These are phyloP conservation scores for Hippopotamus amphibius DNA, from an alignment of 2,113 vertebrate species.

Conservation along the genomic window DNA sequence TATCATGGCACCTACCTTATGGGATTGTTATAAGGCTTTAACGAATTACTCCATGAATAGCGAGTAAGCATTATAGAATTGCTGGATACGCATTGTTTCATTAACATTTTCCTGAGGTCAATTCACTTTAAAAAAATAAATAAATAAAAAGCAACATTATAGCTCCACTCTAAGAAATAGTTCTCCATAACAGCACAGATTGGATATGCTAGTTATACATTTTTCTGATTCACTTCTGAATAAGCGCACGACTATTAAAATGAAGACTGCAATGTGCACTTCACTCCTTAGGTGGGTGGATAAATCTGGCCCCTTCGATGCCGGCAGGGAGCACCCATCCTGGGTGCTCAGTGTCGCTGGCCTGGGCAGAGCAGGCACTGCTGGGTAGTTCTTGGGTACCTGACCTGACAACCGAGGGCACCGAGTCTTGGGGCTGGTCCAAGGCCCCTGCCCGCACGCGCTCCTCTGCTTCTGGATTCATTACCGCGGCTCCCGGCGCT, in stretches of 20 bases:
- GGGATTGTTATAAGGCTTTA: background rate
- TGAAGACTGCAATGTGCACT: accelerated
- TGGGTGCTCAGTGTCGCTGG: too few relatives aligned
- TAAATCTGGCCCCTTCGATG: background rate
- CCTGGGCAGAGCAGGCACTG: background rate
- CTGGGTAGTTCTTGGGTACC: background rate
- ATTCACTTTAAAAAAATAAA: background rate
- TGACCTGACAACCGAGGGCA: background rate
- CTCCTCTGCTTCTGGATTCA: background rate
- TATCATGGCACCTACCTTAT: background rate
- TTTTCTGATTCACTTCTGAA: background rate
- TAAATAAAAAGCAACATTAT: background rate
- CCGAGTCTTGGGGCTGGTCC: background rate
- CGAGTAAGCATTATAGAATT: background rate
- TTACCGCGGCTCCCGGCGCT: background rate
- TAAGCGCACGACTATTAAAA: background rate
- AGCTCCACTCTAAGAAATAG: background rate
- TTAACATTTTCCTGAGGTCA: background rate
- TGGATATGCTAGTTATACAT: background rate
- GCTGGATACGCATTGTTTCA: background rate
- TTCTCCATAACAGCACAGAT: background rate
- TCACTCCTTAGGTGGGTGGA: accelerated
- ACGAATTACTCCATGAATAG: background rate
- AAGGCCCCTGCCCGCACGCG: accelerated
- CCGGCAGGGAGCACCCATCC: background rate